Percentiles rank a stretch among this genome's conserved stretches.
Evolutionary conservation across 2,888 invertebrate species (phyloP).

Genomic region (Parnassius mnemosyne): DNA sequence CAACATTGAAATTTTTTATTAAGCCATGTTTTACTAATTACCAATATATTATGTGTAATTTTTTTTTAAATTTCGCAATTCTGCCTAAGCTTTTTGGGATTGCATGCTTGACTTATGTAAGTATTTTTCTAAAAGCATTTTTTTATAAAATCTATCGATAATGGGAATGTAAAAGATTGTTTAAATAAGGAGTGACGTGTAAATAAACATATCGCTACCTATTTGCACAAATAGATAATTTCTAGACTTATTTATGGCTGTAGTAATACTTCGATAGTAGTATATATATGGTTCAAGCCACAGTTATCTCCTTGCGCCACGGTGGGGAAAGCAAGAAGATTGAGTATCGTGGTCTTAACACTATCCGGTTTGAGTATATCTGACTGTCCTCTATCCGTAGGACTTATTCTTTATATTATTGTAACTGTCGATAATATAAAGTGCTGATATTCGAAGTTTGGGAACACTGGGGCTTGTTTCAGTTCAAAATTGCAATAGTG

Average conservation of each 20-base stretch:
- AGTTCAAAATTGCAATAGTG: background rate
- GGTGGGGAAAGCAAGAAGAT: background rate
- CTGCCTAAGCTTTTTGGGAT: conserved; percentile 10
- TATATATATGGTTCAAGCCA: no score
- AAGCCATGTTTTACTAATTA: no score
- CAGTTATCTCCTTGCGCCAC: conserved; percentile 1
- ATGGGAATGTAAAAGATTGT: background rate
- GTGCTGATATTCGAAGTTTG: conserved; percentile 21
- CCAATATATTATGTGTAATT: no score
- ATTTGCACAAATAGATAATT: conserved; percentile 22
- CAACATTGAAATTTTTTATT: background rate
- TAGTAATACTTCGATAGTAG: no score
- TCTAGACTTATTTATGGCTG: background rate
- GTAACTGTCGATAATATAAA: conserved; percentile 1
- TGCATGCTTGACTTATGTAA: conserved; percentile 7
- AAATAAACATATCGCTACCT: conserved; percentile 18
- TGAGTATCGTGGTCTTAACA: background rate
- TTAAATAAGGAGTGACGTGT: conserved; percentile 12
- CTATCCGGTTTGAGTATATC: conserved; percentile 16
- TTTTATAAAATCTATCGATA: conserved; percentile 3
- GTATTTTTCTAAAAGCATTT: conserved; percentile 18
- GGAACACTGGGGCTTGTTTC: conserved; percentile 12
- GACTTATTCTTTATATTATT: background rate
- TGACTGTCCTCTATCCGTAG: conserved; percentile 5
- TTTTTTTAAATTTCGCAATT: background rate